phyloP scores from a whole-genome alignment of 2,113 vertebrate species.

The Puffinus mauretanicus region DNA sequence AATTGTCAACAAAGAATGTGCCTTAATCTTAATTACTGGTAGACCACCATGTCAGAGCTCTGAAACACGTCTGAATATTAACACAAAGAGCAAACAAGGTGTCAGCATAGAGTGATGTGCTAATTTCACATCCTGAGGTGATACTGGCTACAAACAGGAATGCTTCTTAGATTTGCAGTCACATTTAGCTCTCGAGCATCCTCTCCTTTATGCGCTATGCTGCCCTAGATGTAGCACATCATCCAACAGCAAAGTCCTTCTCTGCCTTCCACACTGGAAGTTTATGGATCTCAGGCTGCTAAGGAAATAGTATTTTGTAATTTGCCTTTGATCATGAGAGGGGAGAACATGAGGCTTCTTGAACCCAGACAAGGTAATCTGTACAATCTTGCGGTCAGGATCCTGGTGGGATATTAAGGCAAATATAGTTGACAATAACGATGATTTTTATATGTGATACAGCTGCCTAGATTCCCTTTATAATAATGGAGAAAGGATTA shows the following conservation, averaged over 20 bases:
- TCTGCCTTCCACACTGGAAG: background rate
- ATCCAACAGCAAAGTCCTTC: background rate
- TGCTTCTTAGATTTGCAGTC: background rate
- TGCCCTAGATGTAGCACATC: background rate
- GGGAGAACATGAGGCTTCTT: background rate
- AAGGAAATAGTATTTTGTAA: background rate
- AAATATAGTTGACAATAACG: background rate
- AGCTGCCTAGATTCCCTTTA: background rate
- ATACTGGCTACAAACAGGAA: background rate
- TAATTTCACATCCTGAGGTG: background rate
- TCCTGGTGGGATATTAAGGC: background rate
- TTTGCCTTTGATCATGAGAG: background rate
- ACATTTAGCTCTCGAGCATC: background rate
- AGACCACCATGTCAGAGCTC: background rate
- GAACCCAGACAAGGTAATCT: background rate
- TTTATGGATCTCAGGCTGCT: background rate
- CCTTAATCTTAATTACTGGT: conserved; percentile 37
- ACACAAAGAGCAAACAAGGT: background rate
- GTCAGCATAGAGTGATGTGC: background rate
- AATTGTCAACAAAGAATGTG: conserved; percentile 21
- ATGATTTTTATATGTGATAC: background rate
- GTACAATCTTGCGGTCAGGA: background rate
- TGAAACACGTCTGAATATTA: background rate
- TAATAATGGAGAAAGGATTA: background rate
- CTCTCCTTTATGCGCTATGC: background rate